Evolutionary conservation across 2,113 vertebrate genomes (phyloP).

Genomic region (Phalacrocorax pelagicus): DNA sequence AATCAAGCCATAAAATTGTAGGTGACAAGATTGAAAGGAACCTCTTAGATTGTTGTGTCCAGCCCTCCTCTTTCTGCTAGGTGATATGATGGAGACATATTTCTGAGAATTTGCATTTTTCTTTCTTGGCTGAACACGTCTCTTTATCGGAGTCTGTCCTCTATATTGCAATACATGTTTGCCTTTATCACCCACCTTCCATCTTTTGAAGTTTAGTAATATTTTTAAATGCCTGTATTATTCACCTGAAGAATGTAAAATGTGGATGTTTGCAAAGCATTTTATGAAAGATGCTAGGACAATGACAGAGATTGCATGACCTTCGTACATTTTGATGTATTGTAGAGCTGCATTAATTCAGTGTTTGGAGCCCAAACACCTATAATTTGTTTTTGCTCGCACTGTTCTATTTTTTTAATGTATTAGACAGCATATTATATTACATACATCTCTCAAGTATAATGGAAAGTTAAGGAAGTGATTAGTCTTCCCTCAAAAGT

Average conservation of each 20-base stretch:
- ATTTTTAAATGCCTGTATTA: background rate
- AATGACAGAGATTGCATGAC: background rate
- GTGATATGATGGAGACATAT: background rate
- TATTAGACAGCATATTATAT: background rate
- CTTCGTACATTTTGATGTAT: conserved; percentile 1
- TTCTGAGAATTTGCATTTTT: background rate
- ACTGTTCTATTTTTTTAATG: conserved; percentile 46
- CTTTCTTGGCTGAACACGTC: background rate
- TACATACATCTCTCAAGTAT: background rate
- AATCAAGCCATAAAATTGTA: background rate
- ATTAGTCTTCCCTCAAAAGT: background rate
- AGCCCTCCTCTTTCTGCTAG: background rate
- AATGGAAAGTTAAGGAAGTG: background rate
- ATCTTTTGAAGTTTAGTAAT: background rate
- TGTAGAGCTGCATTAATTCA: background rate
- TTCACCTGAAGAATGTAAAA: background rate
- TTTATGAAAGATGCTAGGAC: background rate
- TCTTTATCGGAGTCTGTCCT: background rate
- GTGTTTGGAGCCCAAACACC: background rate
- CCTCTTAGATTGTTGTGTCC: background rate
- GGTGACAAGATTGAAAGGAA: background rate
- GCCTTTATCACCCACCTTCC: background rate
- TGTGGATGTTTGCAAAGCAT: background rate
- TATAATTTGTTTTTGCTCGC: conserved; percentile 17
- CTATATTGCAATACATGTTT: background rate